Evolutionary conservation across 2,113 vertebrate genomes (phyloP).

Genomic region (Ornithorhynchus anatinus): DNA sequence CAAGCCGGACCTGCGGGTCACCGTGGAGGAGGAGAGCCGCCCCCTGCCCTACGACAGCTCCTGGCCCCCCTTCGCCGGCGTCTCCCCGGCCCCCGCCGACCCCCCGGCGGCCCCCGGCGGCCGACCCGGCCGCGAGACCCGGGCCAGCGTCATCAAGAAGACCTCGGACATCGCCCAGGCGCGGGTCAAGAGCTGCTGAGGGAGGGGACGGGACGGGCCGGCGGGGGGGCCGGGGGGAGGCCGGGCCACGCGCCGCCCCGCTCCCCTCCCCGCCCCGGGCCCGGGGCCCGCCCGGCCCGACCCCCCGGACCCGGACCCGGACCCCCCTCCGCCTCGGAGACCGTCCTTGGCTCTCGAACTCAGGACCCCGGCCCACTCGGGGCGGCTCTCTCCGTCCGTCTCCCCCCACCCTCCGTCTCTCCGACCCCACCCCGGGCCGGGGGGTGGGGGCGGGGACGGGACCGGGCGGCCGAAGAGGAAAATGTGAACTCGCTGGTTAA

Average conservation of each 20-base stretch:
- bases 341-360: constrained; percentile 78
- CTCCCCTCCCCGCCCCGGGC: too few relatives aligned
- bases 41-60: constrained; percentile 82
- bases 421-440: constrained; percentile 68
- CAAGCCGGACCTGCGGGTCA: constrained; percentile 89
- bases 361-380: constrained; percentile 75
- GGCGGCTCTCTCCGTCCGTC: constrained; percentile 45
- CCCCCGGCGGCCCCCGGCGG: too few relatives aligned
- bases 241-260: too few relatives aligned
- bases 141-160: constrained; percentile 97
- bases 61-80: constrained; percentile 77
- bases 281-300: too few relatives aligned
- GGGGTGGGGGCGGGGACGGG: constrained; percentile 71
- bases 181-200: constrained; percentile 85
- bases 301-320: too few relatives aligned
- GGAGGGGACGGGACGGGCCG: too few relatives aligned
- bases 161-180: constrained; percentile 91
- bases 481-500: constrained; percentile 85
- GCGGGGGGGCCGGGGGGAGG: too few relatives aligned
- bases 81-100: constrained; percentile 65
- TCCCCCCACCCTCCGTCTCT: too few relatives aligned
- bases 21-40: constrained; percentile 81
- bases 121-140: constrained; percentile 79
- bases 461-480: constrained; percentile 72
- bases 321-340: too few relatives aligned